phyloP scores from a whole-genome alignment of 30 jellyfish, hydroid and myxozoan genomes.

The Hydractinia echinata region DNA sequence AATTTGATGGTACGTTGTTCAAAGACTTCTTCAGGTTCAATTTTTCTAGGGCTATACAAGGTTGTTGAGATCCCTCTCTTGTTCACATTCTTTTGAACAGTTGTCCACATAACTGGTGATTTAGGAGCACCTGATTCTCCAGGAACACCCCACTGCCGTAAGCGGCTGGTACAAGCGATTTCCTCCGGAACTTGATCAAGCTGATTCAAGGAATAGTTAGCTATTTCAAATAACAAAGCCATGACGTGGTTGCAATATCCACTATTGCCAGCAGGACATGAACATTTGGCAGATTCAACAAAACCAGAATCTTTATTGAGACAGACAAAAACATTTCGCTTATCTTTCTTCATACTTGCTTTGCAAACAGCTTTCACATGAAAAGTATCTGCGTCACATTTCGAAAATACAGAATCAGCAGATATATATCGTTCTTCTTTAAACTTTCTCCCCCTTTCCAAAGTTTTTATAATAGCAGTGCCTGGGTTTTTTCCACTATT shows the following conservation, averaged over 20 bases:
- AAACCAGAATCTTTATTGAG: too few relatives aligned
- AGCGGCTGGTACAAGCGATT: constrained; percentile 48
- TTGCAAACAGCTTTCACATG: too few relatives aligned
- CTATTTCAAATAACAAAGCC: constrained; percentile 56
- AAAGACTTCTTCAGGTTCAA: constrained; percentile 23
- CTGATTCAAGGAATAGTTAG: constrained; percentile 37
- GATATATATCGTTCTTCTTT: constrained; percentile 31
- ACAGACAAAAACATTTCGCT: too few relatives aligned
- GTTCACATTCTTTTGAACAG: constrained; percentile 15
- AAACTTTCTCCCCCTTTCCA: constrained; percentile 36
- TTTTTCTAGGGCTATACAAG: neutral
- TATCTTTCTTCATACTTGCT: too few relatives aligned
- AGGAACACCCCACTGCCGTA: constrained; percentile 66
- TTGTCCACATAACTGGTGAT: too few relatives aligned
- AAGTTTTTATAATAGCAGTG: constrained; percentile 31
- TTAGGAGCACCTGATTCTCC: too few relatives aligned
- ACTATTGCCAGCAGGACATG: constrained; percentile 48
- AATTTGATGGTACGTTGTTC: neutral
- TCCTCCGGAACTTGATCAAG: constrained; percentile 46
- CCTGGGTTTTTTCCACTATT: constrained; percentile 31
- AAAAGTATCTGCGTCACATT: too few relatives aligned
- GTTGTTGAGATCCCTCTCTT: constrained; percentile 46
- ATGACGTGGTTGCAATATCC: constrained; percentile 70
- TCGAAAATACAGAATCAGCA: too few relatives aligned
- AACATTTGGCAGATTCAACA: neutral